phyloP scores from a whole-genome alignment of 2,888 invertebrate species.

The Xanthia togata region DNA sequence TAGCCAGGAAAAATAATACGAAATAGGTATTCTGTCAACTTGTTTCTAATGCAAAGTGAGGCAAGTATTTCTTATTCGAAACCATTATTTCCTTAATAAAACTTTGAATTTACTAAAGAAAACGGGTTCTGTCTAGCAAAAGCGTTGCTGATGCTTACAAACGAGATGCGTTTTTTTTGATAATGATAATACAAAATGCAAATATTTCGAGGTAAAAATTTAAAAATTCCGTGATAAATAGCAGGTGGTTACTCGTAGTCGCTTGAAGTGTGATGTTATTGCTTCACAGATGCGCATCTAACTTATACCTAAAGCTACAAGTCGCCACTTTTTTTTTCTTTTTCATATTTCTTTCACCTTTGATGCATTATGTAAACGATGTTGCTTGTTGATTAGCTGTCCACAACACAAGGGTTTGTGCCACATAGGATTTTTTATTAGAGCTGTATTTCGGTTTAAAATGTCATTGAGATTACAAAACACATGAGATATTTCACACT shows the following conservation, averaged over 20 bases:
- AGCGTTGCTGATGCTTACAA: too few species aligned
- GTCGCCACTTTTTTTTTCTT: background rate
- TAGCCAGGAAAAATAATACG: background rate
- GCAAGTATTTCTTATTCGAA: background rate
- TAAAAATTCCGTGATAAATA: conserved; percentile 1
- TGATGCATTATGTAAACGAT: background rate
- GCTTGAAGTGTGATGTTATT: conserved; percentile 8
- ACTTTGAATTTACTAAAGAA: background rate
- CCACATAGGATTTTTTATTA: background rate
- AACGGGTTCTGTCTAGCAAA: background rate
- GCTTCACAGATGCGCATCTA: background rate
- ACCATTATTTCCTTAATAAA: background rate
- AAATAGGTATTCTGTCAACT: background rate
- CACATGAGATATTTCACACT: background rate
- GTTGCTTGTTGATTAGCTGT: background rate
- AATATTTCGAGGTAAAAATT: background rate
- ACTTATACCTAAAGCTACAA: background rate
- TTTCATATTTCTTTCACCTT: background rate
- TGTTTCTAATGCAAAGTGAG: background rate
- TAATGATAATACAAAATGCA: background rate
- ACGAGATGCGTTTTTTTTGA: background rate
- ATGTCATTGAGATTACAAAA: background rate
- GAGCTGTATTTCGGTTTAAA: background rate
- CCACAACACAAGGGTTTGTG: background rate
- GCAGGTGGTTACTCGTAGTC: background rate